Conservation (phyloP, 2,113 vertebrate species). For the Leptosomus discolor region DNA sequence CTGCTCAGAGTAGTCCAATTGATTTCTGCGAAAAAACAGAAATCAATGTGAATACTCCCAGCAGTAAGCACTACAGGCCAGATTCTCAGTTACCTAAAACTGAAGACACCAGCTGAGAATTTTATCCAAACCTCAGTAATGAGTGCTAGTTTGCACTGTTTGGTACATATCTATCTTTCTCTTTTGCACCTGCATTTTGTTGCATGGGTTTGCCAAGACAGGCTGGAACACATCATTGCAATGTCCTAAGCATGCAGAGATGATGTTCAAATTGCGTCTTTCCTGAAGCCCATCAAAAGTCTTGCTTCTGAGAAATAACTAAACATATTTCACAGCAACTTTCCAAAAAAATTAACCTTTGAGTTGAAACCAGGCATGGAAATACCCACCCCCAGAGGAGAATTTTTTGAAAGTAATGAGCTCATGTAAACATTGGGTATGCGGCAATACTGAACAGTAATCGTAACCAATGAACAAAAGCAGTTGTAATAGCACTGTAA, state of each 20-base stretch:
- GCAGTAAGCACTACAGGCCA: not conserved
- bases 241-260: not conserved
- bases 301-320: not conserved
- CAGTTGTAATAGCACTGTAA: not conserved
- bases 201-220: not conserved
- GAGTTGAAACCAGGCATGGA: not conserved
- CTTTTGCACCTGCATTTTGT: not conserved
- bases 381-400: not conserved
- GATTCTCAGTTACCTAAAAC: not conserved
- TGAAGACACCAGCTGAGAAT: not conserved
- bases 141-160: not conserved
- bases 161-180: not conserved
- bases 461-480: not conserved
- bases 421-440: not conserved
- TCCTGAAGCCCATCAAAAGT: not conserved
- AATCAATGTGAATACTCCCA: not conserved
- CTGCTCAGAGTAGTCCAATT: not conserved
- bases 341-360: slow-evolving; percentile 47
- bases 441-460: not conserved
- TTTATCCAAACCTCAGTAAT: not conserved
- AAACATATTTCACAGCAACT: not conserved
- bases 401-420: not conserved
- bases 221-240: not conserved
- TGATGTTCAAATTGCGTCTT: not conserved
- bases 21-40: slow-evolving; percentile 6